Evolutionary conservation across 2,888 invertebrate genomes (phyloP).

Genomic region (Athalia cordata): DNA sequence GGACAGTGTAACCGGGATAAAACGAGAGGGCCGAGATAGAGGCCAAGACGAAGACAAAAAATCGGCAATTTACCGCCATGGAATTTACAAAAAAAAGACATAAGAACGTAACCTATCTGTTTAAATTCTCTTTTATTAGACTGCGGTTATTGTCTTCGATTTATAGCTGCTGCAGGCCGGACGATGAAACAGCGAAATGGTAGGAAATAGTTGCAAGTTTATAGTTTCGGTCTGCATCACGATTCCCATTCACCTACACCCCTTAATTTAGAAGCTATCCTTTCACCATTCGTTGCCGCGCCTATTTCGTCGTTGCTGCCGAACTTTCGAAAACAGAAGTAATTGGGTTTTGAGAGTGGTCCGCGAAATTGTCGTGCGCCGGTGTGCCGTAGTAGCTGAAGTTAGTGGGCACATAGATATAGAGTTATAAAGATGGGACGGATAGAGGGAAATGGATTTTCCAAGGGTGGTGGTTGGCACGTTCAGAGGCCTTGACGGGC

Average conservation of each 20-base stretch:
- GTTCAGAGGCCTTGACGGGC: constrained; percentile 3
- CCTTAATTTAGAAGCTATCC: not conserved
- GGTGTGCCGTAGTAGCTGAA: constrained; percentile 8
- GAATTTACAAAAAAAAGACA: constrained; percentile 51
- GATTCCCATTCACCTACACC: not conserved
- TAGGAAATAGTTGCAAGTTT: too few relatives aligned
- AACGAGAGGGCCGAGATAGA: constrained; percentile 1
- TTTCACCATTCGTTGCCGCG: constrained; percentile 22
- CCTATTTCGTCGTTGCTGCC: constrained; percentile 2
- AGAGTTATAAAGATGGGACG: not conserved
- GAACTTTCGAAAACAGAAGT: constrained; percentile 42
- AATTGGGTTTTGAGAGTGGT: constrained; percentile 39
- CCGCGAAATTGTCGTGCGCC: constrained; percentile 24
- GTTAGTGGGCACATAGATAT: constrained; percentile 1
- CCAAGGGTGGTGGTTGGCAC: constrained; percentile 33
- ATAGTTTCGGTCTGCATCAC: not conserved
- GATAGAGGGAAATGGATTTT: constrained; percentile 7
- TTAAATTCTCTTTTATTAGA: constrained; percentile 21
- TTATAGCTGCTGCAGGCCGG: constrained; percentile 11
- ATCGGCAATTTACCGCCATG: constrained; percentile 56
- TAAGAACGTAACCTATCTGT: constrained; percentile 1
- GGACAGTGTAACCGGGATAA: not conserved
- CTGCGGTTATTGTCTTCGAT: not conserved
- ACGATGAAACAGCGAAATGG: too few relatives aligned
- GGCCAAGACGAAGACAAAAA: constrained; percentile 12